Evolutionary conservation across 2,797 vertebrate species (phyloP), one percentile per base, ranked within the genome.

Genomic region (Anisognathus igniventris): DNA sequence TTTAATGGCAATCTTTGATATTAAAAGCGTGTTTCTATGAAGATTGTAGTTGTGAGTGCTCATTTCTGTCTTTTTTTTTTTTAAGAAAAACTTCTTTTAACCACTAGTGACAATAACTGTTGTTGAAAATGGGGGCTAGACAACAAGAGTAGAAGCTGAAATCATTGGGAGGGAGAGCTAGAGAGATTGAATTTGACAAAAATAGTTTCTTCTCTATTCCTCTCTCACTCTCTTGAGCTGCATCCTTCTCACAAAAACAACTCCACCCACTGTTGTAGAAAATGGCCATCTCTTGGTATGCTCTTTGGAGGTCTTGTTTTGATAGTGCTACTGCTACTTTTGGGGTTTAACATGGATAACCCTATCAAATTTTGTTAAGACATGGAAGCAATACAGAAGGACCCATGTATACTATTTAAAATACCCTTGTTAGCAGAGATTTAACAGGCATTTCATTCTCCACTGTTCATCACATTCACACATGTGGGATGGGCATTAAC

Each of bases 401-500:
- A 92, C 72, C 67, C 24, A 35, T 80, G 64, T 51, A 48, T 71
- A 65, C 86, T 90, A 54, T 85, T 93, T 87, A 82, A 90, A 93
- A 93, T 81, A 82, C 77, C 60, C 78, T 96, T 94, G 73, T 75
- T 90, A 95, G 61, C 74, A 62, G 73, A 73, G 58, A 77, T 66
- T 92, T 96, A 96, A 60, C 80, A 93, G 84, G 74, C 74, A 82
- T 86, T 95, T 90, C 95, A 90, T 88, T 85, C 90, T 94, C 75
- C 73, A 48, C 89, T 95, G 92, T 91, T 96, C 84, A 83, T 94
- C 85, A 86, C 78, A 57, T 88, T 92, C 93, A 92, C 91, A 90
- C 87, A 91, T 95, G 86, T 95, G 82, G 89, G 95, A 95, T 91
- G 91, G 96, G 81, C 89, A 95, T 97, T 97, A 95, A 92, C 92